Percentiles rank a stretch among this genome's conserved stretches.
These are phyloP conservation scores for Archilochus colubris DNA, from an alignment of 2,113 vertebrate genomes.

Conservation along the genomic window DNA sequence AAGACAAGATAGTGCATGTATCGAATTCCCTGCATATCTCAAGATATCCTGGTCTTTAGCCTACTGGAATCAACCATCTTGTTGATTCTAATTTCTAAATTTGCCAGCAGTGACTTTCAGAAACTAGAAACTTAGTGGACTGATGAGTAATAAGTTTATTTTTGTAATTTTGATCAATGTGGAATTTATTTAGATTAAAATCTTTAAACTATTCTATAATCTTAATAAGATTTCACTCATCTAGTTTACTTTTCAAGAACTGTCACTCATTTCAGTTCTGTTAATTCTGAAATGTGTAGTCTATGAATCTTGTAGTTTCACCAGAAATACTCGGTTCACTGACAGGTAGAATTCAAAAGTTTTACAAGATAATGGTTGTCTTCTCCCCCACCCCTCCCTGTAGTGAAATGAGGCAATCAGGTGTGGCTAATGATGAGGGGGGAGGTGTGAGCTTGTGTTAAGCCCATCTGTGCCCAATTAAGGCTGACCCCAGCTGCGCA, in stretches of 20 bases:
- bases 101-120: neutral
- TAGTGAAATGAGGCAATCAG: too few species aligned
- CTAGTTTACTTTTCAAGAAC: neutral
- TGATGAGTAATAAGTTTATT: neutral
- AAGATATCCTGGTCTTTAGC: neutral
- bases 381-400: rapidly evolving
- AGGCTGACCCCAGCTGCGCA: too few species aligned
- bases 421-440: too few species aligned
- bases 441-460: too few species aligned
- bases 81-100: neutral
- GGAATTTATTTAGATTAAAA: neutral
- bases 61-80: neutral
- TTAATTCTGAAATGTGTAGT: neutral
- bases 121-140: neutral
- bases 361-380: neutral
- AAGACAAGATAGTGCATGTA: neutral
- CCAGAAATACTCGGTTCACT: neutral
- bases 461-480: too few species aligned
- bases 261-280: neutral
- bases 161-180: neutral
- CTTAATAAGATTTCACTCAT: neutral
- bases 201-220: neutral
- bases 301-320: neutral
- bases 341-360: neutral
- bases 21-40: neutral